Conservation (phyloP, 2,113 vertebrate species). For the Brachypteracias leptosomus region DNA sequence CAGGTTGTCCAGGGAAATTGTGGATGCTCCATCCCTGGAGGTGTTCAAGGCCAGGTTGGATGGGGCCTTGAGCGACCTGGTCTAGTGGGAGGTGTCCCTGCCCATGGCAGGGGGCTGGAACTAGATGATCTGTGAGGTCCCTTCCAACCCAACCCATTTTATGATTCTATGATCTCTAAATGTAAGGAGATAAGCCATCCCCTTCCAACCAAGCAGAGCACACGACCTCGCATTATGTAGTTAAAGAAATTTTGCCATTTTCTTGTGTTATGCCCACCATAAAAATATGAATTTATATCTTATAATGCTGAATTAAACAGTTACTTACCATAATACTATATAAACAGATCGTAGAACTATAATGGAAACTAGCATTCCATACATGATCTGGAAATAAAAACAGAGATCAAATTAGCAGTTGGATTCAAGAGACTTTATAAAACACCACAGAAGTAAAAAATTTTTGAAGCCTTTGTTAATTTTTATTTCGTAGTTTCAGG, state of each 20-base stretch:
- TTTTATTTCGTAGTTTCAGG: neutral
- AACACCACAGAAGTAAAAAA: neutral
- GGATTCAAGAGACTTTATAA: neutral
- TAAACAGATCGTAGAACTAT: slow-evolving; percentile 92
- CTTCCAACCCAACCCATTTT: no score
- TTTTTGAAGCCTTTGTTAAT: neutral
- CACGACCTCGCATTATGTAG: neutral
- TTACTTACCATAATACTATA: slow-evolving; percentile 94
- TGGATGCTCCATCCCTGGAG: no score
- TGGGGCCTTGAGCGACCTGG: no score
- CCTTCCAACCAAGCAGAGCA: neutral
- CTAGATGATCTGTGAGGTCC: no score
- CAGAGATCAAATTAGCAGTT: neutral
- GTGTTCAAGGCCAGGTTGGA: no score
- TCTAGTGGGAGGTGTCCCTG: no score
- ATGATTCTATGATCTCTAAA: no score
- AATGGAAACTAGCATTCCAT: slow-evolving; percentile 87
- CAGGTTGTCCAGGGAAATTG: no score
- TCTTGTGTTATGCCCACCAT: neutral
- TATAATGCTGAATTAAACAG: neutral
- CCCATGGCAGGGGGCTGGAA: no score
- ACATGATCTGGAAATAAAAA: slow-evolving; percentile 88
- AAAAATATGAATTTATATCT: neutral
- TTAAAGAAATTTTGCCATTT: neutral
- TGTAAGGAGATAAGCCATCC: neutral